Conservation (phyloP, 2,888 invertebrate genomes). For the Lepidochitona cinerea region DNA sequence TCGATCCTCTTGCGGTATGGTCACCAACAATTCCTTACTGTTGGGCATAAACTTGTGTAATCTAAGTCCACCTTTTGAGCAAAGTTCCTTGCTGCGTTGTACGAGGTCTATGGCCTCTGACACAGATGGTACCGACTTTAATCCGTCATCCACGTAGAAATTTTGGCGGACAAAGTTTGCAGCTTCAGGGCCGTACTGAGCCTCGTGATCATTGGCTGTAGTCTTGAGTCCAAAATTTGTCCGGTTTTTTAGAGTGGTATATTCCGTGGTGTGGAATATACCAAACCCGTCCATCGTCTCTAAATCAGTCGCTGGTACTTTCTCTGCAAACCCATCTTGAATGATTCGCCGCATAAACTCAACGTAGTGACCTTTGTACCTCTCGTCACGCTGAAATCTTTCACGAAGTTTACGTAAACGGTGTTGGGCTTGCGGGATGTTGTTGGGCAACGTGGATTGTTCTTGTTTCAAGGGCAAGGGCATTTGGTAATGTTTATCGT, state of each 20-base stretch:
- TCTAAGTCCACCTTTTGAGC: no score
- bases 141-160: no score
- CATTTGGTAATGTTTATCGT: not conserved
- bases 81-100: no score
- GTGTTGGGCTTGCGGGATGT: constrained; percentile 10
- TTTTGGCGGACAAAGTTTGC: no score
- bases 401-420: not conserved
- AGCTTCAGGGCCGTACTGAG: no score
- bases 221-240: constrained; percentile 7
- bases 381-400: not conserved
- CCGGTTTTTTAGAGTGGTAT: constrained; percentile 8
- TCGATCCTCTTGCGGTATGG: no score
- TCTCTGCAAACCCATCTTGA: not conserved
- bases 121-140: no score
- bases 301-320: not conserved
- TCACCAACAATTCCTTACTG: no score
- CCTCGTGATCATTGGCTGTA: no score
- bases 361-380: constrained; percentile 9
- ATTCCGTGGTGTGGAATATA: constrained; percentile 18
- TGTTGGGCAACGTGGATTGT: constrained; percentile 12
- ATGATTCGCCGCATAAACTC: constrained; percentile 16
- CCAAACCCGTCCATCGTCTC: not conserved
- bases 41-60: no score
- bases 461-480: constrained; percentile 13
- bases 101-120: no score